phyloP scores from a whole-genome alignment of 1,140 invertebrate genomes.

The Phocides pigmalion region DNA sequence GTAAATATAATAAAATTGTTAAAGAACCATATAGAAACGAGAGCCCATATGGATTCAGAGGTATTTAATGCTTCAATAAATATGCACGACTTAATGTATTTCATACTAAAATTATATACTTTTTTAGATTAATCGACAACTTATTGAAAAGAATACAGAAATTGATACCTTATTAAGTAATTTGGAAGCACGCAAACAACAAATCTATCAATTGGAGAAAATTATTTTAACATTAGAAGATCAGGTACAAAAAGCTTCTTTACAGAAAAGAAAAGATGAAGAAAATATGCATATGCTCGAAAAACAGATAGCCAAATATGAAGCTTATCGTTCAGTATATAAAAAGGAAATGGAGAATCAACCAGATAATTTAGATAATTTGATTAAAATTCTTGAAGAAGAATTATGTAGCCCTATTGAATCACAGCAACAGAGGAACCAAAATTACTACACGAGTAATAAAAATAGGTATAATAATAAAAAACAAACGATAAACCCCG shows the following conservation, averaged over 20 bases:
- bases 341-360: constrained; percentile 42
- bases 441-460: constrained; percentile 20
- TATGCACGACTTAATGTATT: too few relatives aligned
- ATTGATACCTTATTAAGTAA: constrained; percentile 56
- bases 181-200: constrained; percentile 62
- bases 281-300: constrained; percentile 58
- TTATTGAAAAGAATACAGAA: constrained; percentile 63
- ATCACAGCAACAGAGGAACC: constrained; percentile 27
- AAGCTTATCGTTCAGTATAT: constrained; percentile 40
- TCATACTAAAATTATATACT: background rate
- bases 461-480: constrained; percentile 28
- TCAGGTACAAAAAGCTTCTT: constrained; percentile 49
- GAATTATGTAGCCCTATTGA: constrained; percentile 59
- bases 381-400: constrained; percentile 71
- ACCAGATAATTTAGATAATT: constrained; percentile 58
- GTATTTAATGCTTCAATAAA: constrained; percentile 44
- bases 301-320: constrained; percentile 53
- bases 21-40: constrained; percentile 56
- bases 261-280: constrained; percentile 56
- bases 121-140: constrained; percentile 53
- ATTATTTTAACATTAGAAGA: constrained; percentile 70
- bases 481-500: constrained; percentile 34
- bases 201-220: constrained; percentile 68
- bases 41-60: constrained; percentile 48
- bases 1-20: constrained; percentile 60